Evolutionary conservation across 2,113 vertebrate species (phyloP).

Genomic region (Sinocyclocheilus rhinocerous): DNA sequence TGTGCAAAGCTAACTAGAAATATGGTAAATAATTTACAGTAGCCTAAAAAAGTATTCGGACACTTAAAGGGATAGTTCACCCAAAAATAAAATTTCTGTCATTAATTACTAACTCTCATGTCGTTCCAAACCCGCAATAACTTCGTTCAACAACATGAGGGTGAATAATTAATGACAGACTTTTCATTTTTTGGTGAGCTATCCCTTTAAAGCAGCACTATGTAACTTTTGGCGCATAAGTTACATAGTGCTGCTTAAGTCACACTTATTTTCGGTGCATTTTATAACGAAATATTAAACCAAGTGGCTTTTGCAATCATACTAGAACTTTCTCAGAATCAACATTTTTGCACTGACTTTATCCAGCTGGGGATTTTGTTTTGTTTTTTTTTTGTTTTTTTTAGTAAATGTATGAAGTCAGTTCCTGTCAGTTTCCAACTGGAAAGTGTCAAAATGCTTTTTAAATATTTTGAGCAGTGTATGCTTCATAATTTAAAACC

Average conservation of each 20-base stretch:
- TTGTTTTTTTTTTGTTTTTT: background rate
- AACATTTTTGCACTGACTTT: background rate
- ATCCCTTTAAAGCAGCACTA: background rate
- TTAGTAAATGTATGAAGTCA: background rate
- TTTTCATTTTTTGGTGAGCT: background rate
- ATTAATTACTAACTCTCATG: too few relatives aligned
- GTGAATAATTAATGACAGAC: too few relatives aligned
- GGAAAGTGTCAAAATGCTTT: background rate
- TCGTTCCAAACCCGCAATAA: too few relatives aligned
- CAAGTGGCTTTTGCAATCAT: background rate
- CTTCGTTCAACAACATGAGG: too few relatives aligned
- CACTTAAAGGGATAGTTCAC: background rate
- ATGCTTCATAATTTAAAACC: background rate
- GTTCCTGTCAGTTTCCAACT: background rate
- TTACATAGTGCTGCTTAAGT: background rate
- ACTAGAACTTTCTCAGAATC: background rate
- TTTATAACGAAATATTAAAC: background rate
- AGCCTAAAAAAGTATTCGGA: background rate
- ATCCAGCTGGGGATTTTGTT: too few relatives aligned
- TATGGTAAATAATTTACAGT: background rate
- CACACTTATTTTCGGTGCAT: background rate
- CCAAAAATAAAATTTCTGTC: background rate
- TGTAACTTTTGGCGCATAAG: too few relatives aligned
- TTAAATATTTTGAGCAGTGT: background rate
- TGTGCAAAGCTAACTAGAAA: slow-evolving; percentile 14